These are phyloP conservation scores for Varroa destructor DNA, from an alignment of 1,140 invertebrate genomes.

Conservation along the genomic window DNA sequence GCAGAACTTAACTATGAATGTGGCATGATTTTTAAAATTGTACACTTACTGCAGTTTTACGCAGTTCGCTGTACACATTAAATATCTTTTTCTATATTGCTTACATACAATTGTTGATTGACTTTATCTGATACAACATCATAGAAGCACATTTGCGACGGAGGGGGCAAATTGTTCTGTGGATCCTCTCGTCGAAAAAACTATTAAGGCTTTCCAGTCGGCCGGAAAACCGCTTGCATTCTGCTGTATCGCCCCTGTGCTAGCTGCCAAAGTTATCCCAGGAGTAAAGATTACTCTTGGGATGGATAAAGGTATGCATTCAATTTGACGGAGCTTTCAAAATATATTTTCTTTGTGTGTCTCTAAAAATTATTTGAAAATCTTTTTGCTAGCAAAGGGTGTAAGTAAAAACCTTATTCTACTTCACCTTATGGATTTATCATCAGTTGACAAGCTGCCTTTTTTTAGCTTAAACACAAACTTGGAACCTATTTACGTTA, in stretches of 20 bases:
- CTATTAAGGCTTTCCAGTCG: conserved; percentile 47
- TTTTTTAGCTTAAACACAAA: too few relatives aligned
- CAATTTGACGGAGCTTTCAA: background rate
- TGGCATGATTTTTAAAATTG: background rate
- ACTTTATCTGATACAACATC: too few relatives aligned
- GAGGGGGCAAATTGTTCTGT: conserved; percentile 47
- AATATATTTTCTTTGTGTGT: conserved; percentile 26
- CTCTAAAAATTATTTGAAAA: conserved; percentile 34
- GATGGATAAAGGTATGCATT: conserved; percentile 37
- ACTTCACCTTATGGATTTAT: too few relatives aligned
- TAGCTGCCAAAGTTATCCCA: conserved; percentile 45
- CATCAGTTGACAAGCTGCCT: too few relatives aligned
- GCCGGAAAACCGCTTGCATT: conserved; percentile 48
- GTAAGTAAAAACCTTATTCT: too few relatives aligned
- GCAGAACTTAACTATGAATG: too few relatives aligned
- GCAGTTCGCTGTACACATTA: too few relatives aligned
- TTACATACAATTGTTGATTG: too few relatives aligned
- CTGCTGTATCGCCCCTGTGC: conserved; percentile 49
- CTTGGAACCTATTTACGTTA: too few relatives aligned
- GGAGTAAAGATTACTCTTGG: conserved; percentile 49
- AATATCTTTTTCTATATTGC: too few relatives aligned
- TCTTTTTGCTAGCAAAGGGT: too few relatives aligned
- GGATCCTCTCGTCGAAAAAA: conserved; percentile 43
- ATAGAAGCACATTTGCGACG: conserved; percentile 46
- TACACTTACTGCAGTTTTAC: conserved; percentile 15